Conservation (phyloP, 1,140 invertebrate species). For the Pararge aegeria region DNA sequence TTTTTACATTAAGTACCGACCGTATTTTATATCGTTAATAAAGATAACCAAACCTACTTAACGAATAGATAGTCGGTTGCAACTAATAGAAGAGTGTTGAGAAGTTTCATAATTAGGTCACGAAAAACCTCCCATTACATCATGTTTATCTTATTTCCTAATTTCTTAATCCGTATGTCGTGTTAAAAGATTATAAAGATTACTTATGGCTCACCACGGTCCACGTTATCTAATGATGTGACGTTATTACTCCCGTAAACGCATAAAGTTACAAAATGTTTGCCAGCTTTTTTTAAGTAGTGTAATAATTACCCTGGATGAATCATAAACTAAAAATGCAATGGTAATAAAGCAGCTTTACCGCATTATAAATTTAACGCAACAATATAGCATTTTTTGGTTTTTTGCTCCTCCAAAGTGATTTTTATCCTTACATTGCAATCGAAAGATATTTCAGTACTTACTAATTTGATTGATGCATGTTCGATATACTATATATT, state of each 20-base stretch:
- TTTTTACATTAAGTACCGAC: no score
- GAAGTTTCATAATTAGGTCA: constrained; percentile 12
- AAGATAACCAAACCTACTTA: no score
- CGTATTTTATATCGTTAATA: no score
- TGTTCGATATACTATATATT: no score
- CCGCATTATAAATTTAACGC: background rate
- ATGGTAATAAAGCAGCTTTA: background rate
- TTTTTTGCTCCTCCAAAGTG: no score
- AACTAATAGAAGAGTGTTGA: no score
- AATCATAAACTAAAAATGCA: background rate
- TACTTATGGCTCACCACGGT: background rate
- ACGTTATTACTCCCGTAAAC: background rate
- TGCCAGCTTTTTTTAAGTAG: background rate
- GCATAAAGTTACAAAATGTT: constrained; percentile 11
- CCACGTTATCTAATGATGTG: background rate
- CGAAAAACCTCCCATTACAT: constrained; percentile 1
- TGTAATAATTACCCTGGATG: background rate
- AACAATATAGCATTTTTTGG: no score
- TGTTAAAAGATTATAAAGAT: constrained; percentile 3
- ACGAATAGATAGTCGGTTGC: no score
- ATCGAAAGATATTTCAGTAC: no score
- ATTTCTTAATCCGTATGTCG: constrained; percentile 2
- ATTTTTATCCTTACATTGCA: no score
- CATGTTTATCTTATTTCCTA: background rate
- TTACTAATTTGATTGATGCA: no score